A percentile compares a stretch with the other conserved stretches of the same genome.
Conservation (phyloP, 1,140 invertebrate species). For the Leptoteleia sp. region DNA sequence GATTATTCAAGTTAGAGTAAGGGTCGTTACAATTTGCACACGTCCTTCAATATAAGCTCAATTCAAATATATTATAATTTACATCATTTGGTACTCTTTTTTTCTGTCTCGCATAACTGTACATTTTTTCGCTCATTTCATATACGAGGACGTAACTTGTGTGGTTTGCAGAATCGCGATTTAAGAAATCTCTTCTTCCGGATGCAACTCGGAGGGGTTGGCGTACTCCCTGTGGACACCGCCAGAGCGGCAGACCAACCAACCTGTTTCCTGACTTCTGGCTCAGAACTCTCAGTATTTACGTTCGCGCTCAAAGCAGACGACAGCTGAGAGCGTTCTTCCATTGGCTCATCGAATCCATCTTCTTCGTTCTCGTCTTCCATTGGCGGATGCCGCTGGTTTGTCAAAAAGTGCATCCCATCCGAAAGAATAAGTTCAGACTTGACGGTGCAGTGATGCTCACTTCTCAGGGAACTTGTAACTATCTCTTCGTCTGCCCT, state of each 20-base stretch:
- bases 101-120: too few species aligned
- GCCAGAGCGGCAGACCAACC: constrained; percentile 72
- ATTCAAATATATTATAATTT: constrained; percentile 5
- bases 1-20: neutral
- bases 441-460: constrained; percentile 64
- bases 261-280: constrained; percentile 79
- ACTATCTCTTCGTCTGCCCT: constrained; percentile 45
- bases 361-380: constrained; percentile 42
- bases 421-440: constrained; percentile 67
- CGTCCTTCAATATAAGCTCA: constrained; percentile 5
- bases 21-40: constrained; percentile 3
- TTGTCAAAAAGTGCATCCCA: constrained; percentile 84
- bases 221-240: constrained; percentile 66
- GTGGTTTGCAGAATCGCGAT: constrained; percentile 50
- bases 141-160: constrained; percentile 61
- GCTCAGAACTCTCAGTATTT: constrained; percentile 59
- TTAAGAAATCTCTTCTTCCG: constrained; percentile 61
- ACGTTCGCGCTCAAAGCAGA: constrained; percentile 19
- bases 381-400: constrained; percentile 32
- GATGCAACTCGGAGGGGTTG: constrained; percentile 51
- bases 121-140: constrained; percentile 32
- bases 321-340: constrained; percentile 24
- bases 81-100: constrained; percentile 5
- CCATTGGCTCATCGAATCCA: constrained; percentile 35
- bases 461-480: constrained; percentile 3